phyloP scores from a whole-genome alignment of 1,140 invertebrate species.

The Dreissena rostriformis region DNA sequence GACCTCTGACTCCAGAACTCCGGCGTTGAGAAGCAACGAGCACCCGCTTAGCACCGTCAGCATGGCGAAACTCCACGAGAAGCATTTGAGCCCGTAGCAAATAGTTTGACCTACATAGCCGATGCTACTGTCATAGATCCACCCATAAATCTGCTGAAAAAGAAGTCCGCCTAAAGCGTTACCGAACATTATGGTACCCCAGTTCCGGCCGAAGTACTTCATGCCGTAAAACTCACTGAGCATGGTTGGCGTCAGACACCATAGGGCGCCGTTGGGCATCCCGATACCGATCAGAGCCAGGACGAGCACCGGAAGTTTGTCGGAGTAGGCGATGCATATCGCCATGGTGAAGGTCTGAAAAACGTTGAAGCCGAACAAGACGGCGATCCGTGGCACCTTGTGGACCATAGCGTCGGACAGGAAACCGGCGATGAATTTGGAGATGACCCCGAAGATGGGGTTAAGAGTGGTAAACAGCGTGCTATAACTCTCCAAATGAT shows the following conservation, averaged over 20 bases:
- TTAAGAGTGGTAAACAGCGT: constrained; percentile 71
- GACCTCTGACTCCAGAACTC: constrained; percentile 60
- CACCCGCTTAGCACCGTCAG: constrained; percentile 64
- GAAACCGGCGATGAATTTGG: constrained; percentile 70
- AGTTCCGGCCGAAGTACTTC: constrained; percentile 73
- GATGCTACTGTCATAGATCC: constrained; percentile 68
- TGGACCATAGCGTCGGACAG: constrained; percentile 67
- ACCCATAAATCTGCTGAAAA: constrained; percentile 67
- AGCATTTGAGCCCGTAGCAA: constrained; percentile 69
- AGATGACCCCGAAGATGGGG: constrained; percentile 63
- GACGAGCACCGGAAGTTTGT: constrained; percentile 64
- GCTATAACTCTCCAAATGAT: constrained; percentile 64
- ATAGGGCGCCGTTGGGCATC: constrained; percentile 74
- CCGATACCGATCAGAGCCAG: constrained; percentile 65
- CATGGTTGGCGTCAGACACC: constrained; percentile 75
- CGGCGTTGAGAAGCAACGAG: constrained; percentile 66
- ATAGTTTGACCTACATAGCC: constrained; percentile 55
- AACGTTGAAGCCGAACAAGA: constrained; percentile 64
- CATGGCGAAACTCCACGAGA: constrained; percentile 69
- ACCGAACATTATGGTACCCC: constrained; percentile 73
- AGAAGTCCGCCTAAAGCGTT: constrained; percentile 69
- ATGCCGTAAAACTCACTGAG: constrained; percentile 74
- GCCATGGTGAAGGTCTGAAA: constrained; percentile 65
- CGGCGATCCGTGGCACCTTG: constrained; percentile 62
- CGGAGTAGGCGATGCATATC: constrained; percentile 66